Base-by-base conservation (phyloP, 1,140 invertebrate genomes). In the Octopus bimaculoides region DNA sequence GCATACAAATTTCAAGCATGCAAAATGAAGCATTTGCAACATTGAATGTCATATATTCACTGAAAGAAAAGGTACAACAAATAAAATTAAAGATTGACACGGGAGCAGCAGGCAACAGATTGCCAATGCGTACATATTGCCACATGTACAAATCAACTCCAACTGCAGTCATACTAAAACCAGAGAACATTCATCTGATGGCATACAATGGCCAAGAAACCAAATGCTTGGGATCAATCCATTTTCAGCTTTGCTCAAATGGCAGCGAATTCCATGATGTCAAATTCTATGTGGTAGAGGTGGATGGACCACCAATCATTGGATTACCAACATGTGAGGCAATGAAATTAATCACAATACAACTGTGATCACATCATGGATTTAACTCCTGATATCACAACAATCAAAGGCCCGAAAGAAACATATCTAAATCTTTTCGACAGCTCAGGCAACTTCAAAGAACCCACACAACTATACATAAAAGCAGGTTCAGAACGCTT, bases 71-170 rank as follows among this genome's bases (percentile, higher is more conserved):
- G 20, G 52, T 55, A 12, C 61, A 73, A 54, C 7, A 41, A 14
- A 41, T 81, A 12, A 73, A 54, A 17, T 52, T 81, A 17, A 79
- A 79, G n/a, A 66, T 81, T 4, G 78, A 81, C 52, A 79, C 80
- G 8, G 73, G 80, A 17, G 80, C 80, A 41, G 52, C 77, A 74
- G 74, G 80, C 12, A 81, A 81, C 53, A 81, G 71, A 14, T 54
- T 81, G 14, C 81, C 78, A 41, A 7, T 77, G 4, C 17, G 55
- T 4, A 81, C 75, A 26, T 79, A 52, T 66, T 8, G 52, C 26
- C 81, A 81, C 54, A 79, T 81, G 78, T 81, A 54, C n/a, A 56
- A 75, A 53, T 14, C 74, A 14, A 73, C 7, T 17, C 52, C 78
- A 10, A 14, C 9, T 5, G 52, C 54, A 4, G 12, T 14, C 14